Evolutionary conservation across 2,113 vertebrate species (phyloP).

Genomic region (Dermatemys mawii): DNA sequence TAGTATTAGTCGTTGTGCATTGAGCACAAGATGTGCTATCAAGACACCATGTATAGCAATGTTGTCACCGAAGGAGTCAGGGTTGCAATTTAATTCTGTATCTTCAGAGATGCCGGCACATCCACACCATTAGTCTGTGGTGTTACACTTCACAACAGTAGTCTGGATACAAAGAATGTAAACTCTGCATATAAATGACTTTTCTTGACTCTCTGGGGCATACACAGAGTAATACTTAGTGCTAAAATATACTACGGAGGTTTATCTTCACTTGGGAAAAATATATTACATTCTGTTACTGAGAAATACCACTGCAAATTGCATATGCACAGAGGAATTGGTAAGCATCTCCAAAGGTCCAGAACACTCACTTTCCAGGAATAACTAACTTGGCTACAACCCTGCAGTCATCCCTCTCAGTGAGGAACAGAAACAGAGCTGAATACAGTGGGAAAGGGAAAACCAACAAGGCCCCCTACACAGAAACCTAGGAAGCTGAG

Average conservation of each 20-base stretch:
- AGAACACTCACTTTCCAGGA: not conserved
- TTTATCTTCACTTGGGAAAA: fast-evolving
- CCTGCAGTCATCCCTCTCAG: not conserved
- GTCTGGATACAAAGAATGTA: not conserved
- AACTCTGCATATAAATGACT: not conserved
- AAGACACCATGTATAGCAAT: not conserved
- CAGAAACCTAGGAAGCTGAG: not conserved
- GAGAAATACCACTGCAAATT: not conserved
- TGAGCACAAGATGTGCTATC: not conserved
- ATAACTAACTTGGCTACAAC: not conserved
- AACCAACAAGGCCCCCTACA: not conserved
- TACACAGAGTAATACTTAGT: not conserved
- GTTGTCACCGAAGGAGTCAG: not conserved
- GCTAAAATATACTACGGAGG: not conserved
- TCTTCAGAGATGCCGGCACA: not conserved
- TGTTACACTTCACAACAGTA: not conserved
- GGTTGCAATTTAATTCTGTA: not conserved
- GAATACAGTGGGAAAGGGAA: not conserved
- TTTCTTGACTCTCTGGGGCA: not conserved
- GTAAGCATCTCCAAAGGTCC: not conserved
- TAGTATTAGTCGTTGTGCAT: not conserved
- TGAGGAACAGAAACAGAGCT: not conserved
- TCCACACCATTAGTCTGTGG: not conserved
- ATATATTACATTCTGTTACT: not conserved
- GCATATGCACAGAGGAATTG: not conserved